phyloP scores from a whole-genome alignment of 2,888 invertebrate species.

The Mechanitis mazaeus region DNA sequence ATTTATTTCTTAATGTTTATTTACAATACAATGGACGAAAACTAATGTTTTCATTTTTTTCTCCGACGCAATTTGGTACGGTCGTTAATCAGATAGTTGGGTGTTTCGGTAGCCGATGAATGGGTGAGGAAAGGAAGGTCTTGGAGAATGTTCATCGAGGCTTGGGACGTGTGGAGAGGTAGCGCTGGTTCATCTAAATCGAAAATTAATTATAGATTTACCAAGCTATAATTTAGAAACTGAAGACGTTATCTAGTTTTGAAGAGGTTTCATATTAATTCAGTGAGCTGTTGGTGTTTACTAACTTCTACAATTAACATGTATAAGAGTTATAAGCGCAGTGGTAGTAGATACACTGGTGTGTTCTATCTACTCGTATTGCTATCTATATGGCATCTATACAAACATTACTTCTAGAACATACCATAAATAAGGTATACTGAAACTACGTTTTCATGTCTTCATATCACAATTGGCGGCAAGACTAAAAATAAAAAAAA shows the following conservation, averaged over 20 bases:
- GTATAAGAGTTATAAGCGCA: conserved; percentile 9
- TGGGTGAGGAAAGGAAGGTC: conserved; percentile 32
- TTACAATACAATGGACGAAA: conserved; percentile 27
- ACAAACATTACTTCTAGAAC: conserved; percentile 41
- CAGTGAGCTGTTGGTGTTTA: neutral
- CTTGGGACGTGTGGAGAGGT: conserved; percentile 57
- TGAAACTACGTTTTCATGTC: conserved; percentile 42
- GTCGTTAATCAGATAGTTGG: conserved; percentile 49
- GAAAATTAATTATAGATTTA: conserved; percentile 29
- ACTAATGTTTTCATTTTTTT: conserved; percentile 8
- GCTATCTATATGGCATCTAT: conserved; percentile 39
- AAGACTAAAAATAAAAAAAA: conserved; percentile 66
- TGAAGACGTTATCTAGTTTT: conserved; percentile 13
- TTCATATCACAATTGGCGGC: conserved; percentile 70
- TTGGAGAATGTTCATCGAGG: conserved; percentile 56
- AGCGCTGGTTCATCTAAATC: conserved; percentile 49
- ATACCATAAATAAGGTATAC: conserved; percentile 45
- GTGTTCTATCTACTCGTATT: conserved; percentile 41
- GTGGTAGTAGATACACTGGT: conserved; percentile 26
- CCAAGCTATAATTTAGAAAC: conserved; percentile 16
- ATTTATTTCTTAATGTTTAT: conserved; percentile 39
- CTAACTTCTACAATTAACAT: conserved; percentile 1
- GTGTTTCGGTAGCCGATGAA: conserved; percentile 27
- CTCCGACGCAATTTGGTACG: conserved; percentile 31
- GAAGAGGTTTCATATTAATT: neutral